These are phyloP conservation scores for Nixonia krombeini DNA, from an alignment of 1,140 invertebrate genomes.

Conservation along the genomic window DNA sequence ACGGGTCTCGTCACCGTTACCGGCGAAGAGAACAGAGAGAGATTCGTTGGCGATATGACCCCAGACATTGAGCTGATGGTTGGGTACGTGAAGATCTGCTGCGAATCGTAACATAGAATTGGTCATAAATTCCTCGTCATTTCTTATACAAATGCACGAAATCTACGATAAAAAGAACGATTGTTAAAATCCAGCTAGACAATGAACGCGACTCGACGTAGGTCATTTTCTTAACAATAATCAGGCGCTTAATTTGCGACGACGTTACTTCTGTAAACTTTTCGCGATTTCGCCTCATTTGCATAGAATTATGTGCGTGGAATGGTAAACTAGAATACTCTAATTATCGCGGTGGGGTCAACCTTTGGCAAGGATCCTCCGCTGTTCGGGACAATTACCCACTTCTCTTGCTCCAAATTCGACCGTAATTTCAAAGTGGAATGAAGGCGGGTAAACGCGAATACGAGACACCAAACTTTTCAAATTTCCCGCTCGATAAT, in stretches of 20 bases:
- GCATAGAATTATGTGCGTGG: conserved; percentile 42
- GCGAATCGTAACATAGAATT: conserved; percentile 21
- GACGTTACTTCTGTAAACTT: conserved; percentile 9
- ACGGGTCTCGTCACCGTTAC: conserved; percentile 80
- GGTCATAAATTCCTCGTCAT: too few relatives aligned
- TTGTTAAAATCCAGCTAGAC: too few relatives aligned
- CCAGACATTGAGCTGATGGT: conserved; percentile 86
- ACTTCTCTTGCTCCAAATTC: conserved; percentile 28
- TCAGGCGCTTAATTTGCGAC: too few relatives aligned
- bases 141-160: conserved; percentile 52
- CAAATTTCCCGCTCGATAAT: conserved; percentile 46
- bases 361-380: conserved; percentile 41
- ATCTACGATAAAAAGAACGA: conserved; percentile 16
- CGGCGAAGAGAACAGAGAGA: conserved; percentile 89
- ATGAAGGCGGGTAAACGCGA: conserved; percentile 20
- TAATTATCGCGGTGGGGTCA: conserved; percentile 39
- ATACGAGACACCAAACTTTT: conserved; percentile 41
- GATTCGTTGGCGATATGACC: conserved; percentile 91
- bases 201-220: too few relatives aligned
- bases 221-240: too few relatives aligned
- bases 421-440: conserved; percentile 32
- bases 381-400: conserved; percentile 45
- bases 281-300: conserved; percentile 37
- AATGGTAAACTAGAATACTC: conserved; percentile 40
- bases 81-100: conserved; percentile 91